A percentile compares a stretch with the other conserved stretches of the same genome.
Evolutionary conservation across 2,113 vertebrate species (phyloP).

Genomic region (Thamnophis sirtalis): DNA sequence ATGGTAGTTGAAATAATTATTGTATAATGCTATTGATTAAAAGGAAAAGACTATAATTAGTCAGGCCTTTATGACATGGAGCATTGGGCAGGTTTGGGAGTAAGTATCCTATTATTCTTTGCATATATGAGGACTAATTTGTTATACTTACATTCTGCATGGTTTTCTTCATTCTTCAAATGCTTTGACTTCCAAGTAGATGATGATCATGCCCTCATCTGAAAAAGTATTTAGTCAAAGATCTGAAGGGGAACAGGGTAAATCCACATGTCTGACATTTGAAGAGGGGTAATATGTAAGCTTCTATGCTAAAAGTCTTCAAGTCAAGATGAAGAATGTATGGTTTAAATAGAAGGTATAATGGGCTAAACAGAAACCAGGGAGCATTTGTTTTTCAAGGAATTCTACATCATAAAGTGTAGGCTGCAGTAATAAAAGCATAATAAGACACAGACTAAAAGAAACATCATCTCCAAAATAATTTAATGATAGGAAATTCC

Average conservation of each 20-base stretch:
- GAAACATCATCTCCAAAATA: neutral
- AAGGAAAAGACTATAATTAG: neutral
- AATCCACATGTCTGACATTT: neutral
- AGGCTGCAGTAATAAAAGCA: neutral
- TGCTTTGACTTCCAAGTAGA: neutral
- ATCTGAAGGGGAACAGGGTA: neutral
- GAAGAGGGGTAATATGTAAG: neutral
- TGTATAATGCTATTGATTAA: neutral
- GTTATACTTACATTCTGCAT: neutral
- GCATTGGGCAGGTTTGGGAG: neutral
- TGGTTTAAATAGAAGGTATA: neutral
- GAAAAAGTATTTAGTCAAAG: neutral
- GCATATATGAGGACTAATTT: neutral
- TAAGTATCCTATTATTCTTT: neutral
- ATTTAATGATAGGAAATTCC: neutral
- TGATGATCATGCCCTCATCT: neutral
- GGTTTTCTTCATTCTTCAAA: neutral
- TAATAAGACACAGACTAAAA: neutral
- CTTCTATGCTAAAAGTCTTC: neutral
- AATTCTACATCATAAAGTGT: neutral
- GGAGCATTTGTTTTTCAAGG: neutral
- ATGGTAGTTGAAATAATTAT: neutral
- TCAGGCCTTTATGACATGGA: neutral
- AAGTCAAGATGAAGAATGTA: neutral
- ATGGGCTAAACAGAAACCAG: neutral